Base-by-base conservation (phyloP, 30 jellyfish, hydroid and myxozoan species). In the Cassiopea andromeda region DNA sequence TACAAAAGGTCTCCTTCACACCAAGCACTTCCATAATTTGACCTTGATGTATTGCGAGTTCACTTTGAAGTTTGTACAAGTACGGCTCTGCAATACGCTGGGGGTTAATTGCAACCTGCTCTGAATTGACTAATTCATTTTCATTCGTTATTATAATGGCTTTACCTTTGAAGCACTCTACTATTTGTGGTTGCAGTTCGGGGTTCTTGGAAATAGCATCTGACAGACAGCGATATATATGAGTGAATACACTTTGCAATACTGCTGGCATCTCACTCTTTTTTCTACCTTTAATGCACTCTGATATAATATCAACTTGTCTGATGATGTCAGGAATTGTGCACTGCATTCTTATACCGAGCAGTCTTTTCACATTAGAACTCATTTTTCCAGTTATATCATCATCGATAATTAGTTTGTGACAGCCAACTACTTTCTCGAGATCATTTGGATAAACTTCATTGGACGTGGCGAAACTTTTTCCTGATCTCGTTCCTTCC, bases 1-100 rank as follows among this genome's bases (percentile, higher is more conserved):
- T 74, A 45, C 44, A 18, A 66, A 87, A 88, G 1, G 4, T 48
- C 58, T 75, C 87, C 60, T 69, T 81, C 14, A 93, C 97, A 57
- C 92, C 92, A 47, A 93, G 16, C 46, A 46, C 80, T n/a, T 45
- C 45, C 96, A 92, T 70, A 47, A 92, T 46, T 12, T 73, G 64
- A 18, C 27, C 68, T 59, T 66, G 71, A 2, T 69, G 18, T 54
- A 10, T 27, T 60, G 66, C 66, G 1, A 86, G 58, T n/a, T 57
- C 38, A 4, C 9, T 38, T 10, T 87, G 95, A n/a, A 87, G 84
- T 50, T 74, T 69, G 76, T 46, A 87, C 10, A 87, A 75, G 77
- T 87, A 92, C 7, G 94, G 94, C 73, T 78, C 64, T 44, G 92
- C 85, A 15, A 15, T 70, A 78, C 60, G 72, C 14, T 69, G 71